These are phyloP conservation scores for Trichonephila inaurata DNA, from an alignment of 1,140 invertebrate species.

Conservation along the genomic window DNA sequence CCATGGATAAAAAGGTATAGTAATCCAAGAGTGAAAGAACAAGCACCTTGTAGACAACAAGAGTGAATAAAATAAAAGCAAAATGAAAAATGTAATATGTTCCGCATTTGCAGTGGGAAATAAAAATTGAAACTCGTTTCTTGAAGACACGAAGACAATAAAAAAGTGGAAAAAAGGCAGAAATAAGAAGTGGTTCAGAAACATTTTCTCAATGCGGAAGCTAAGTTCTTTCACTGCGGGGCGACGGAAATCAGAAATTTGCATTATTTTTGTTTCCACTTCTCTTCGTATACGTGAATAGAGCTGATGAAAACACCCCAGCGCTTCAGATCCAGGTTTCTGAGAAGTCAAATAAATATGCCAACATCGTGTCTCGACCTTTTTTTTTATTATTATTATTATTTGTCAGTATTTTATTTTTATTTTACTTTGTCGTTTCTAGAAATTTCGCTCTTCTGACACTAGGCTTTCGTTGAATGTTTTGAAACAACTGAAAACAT, in stretches of 20 bases:
- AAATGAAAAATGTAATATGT: conserved; percentile 50
- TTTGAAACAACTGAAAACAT: too few relatives aligned
- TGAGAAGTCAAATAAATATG: conserved; percentile 33
- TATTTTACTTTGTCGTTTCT: too few relatives aligned
- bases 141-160: conserved; percentile 1
- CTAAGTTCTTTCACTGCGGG: not conserved
- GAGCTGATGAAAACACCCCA: not conserved
- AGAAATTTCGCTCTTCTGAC: too few relatives aligned
- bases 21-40: not conserved
- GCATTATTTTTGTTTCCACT: conserved; percentile 41
- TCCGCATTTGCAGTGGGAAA: not conserved
- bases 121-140: conserved; percentile 40
- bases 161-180: not conserved
- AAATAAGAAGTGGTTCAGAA: conserved; percentile 14
- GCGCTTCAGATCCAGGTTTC: not conserved
- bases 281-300: conserved; percentile 15
- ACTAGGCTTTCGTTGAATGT: too few relatives aligned
- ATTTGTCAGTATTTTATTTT: too few relatives aligned
- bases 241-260: conserved; percentile 56
- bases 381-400: too few relatives aligned
- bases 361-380: not conserved
- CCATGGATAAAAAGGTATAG: not conserved
- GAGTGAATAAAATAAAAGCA: not conserved
- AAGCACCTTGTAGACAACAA: not conserved
- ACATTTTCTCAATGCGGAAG: conserved; percentile 38